Evolutionary conservation across 2,888 invertebrate genomes (phyloP).

Genomic region (Ennomos quercinarius): DNA sequence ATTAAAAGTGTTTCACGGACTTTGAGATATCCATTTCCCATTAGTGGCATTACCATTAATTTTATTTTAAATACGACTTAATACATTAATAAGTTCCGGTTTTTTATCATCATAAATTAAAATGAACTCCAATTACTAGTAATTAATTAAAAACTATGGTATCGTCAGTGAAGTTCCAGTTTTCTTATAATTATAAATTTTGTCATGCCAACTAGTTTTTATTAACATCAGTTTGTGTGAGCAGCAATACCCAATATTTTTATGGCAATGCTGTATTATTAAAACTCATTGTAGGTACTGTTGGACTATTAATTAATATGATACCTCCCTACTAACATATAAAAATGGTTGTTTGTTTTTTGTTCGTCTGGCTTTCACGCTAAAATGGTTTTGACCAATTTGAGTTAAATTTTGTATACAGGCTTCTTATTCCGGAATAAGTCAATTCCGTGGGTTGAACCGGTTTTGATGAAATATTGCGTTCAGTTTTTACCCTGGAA

Average conservation of each 20-base stretch:
- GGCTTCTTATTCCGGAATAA: too few species aligned
- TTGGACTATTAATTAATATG: too few species aligned
- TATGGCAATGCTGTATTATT: too few species aligned
- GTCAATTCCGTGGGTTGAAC: too few species aligned
- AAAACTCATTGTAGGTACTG: too few species aligned
- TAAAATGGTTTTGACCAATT: too few species aligned
- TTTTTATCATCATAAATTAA: slow-evolving; percentile 32
- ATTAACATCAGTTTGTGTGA: not conserved
- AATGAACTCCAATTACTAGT: slow-evolving; percentile 18
- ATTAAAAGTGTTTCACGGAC: slow-evolving; percentile 43
- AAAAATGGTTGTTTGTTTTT: too few species aligned
- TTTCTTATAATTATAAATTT: slow-evolving; percentile 15
- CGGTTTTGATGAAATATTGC: too few species aligned
- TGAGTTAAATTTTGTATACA: too few species aligned
- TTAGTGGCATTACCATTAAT: slow-evolving; percentile 35
- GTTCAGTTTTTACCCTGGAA: too few species aligned
- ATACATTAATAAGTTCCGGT: slow-evolving; percentile 40
- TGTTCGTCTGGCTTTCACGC: too few species aligned
- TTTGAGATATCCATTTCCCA: slow-evolving; percentile 38
- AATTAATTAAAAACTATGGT: slow-evolving; percentile 22
- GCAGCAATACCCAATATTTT: not conserved
- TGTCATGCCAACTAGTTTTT: slow-evolving; percentile 4
- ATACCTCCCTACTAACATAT: too few species aligned
- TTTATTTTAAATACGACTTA: slow-evolving; percentile 32
- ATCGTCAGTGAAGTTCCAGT: slow-evolving; percentile 19